Conservation (phyloP, 2,888 invertebrate genomes). For the Branchinecta sandiegonensis region DNA sequence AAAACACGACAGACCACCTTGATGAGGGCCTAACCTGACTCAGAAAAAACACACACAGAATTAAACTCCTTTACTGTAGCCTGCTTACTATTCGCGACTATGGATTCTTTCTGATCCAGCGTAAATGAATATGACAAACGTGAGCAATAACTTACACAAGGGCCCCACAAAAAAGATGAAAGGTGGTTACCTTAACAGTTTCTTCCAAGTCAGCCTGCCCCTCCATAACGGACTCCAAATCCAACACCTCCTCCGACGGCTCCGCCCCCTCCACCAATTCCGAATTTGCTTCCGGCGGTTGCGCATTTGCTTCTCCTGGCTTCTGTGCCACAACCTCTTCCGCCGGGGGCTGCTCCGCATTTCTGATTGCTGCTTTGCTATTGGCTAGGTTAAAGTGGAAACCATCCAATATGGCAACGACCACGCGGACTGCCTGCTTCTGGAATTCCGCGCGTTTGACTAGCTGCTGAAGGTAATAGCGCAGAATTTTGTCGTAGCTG, state of each 20-base stretch:
- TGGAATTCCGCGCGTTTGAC: conserved; percentile 54
- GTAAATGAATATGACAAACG: too few relatives aligned
- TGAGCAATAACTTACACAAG: too few relatives aligned
- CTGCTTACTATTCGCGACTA: too few relatives aligned
- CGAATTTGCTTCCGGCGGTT: not conserved
- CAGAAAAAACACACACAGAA: too few relatives aligned
- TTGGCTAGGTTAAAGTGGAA: conserved; percentile 70
- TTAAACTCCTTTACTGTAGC: too few relatives aligned
- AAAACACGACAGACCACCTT: too few relatives aligned
- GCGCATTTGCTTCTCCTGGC: not conserved
- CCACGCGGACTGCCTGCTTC: conserved; percentile 61
- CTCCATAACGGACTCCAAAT: conserved; percentile 41
- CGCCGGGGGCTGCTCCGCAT: conserved; percentile 4
- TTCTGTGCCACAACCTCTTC: not conserved
- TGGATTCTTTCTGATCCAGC: too few relatives aligned
- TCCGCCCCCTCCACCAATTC: conserved; percentile 14
- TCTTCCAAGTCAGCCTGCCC: not conserved
- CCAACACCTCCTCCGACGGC: conserved; percentile 28
- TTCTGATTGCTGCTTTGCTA: conserved; percentile 18
- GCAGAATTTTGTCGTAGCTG: conserved; percentile 66
- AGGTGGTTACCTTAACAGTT: not conserved
- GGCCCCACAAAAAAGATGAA: too few relatives aligned
- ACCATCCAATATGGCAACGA: conserved; percentile 65
- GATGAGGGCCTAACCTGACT: too few relatives aligned
- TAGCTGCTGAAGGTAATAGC: conserved; percentile 62